Evolutionary conservation across 2,888 invertebrate species (phyloP).

Genomic region (Argyra leucocephala): DNA sequence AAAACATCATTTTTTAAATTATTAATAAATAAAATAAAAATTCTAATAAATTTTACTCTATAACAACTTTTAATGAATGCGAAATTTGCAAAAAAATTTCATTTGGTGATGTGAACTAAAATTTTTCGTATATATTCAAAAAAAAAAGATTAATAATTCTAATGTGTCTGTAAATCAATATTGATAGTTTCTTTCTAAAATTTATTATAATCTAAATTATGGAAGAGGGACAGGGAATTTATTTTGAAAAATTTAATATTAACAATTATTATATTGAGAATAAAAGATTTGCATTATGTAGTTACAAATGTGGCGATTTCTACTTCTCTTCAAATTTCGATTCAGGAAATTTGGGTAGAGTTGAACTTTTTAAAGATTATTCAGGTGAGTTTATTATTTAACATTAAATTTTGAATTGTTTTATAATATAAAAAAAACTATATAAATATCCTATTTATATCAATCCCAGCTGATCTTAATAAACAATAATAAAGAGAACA

Average conservation of each 20-base stretch:
- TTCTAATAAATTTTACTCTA: background rate
- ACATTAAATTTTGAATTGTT: background rate
- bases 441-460: constrained; percentile 21
- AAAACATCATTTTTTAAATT: background rate
- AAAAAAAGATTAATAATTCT: background rate
- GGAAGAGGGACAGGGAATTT: background rate
- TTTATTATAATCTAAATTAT: background rate
- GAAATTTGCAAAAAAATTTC: background rate
- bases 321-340: constrained; percentile 80
- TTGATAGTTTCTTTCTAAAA: background rate
- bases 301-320: constrained; percentile 61
- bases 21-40: background rate
- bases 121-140: background rate
- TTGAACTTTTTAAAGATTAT: constrained; percentile 59
- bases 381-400: constrained; percentile 44
- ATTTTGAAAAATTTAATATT: background rate
- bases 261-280: background rate
- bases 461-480: constrained; percentile 11
- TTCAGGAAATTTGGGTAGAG: constrained; percentile 77
- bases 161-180: constrained; percentile 2
- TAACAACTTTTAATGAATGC: background rate
- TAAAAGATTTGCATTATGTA: constrained; percentile 23
- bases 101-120: background rate
- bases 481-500: constrained; percentile 7
- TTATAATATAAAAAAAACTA: too few species aligned